Evolutionary conservation across 2,888 invertebrate genomes (phyloP).

Genomic region (Rapana venosa): DNA sequence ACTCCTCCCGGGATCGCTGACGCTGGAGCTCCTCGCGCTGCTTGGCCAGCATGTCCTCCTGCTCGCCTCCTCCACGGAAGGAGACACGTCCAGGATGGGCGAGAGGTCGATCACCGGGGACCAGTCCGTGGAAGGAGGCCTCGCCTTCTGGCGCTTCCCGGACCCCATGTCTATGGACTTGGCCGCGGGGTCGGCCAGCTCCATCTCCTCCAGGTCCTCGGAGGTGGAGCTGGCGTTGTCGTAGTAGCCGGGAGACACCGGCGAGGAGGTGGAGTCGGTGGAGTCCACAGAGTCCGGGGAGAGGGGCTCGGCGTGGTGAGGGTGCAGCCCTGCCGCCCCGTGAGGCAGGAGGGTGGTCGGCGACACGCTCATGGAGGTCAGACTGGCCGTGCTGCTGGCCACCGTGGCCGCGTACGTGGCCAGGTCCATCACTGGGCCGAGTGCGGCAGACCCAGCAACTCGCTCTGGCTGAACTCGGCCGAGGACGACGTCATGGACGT

Average conservation of each 20-base stretch:
- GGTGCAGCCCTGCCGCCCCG: constrained; percentile 30
- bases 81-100: constrained; percentile 79
- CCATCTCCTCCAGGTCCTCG: constrained; percentile 66
- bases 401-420: constrained; percentile 77
- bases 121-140: constrained; percentile 77
- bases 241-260: constrained; percentile 71
- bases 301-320: constrained; percentile 51
- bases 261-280: constrained; percentile 63
- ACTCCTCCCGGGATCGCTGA: constrained; percentile 61
- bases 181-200: constrained; percentile 73
- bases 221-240: constrained; percentile 63
- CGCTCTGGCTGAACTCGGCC: constrained; percentile 38
- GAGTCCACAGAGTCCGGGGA: constrained; percentile 67
- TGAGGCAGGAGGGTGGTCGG: constrained; percentile 67
- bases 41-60: constrained; percentile 75
- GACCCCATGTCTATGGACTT: constrained; percentile 76
- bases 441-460: constrained; percentile 53
- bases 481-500: constrained; percentile 13
- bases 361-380: constrained; percentile 76
- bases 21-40: constrained; percentile 69
- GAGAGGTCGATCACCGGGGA: constrained; percentile 79
- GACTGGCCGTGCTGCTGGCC: constrained; percentile 76
- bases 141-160: constrained; percentile 74
- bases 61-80: constrained; percentile 79
- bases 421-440: constrained; percentile 71